Evolutionary conservation across 2,113 vertebrate species (phyloP).

Genomic region (Haemorhous mexicanus): DNA sequence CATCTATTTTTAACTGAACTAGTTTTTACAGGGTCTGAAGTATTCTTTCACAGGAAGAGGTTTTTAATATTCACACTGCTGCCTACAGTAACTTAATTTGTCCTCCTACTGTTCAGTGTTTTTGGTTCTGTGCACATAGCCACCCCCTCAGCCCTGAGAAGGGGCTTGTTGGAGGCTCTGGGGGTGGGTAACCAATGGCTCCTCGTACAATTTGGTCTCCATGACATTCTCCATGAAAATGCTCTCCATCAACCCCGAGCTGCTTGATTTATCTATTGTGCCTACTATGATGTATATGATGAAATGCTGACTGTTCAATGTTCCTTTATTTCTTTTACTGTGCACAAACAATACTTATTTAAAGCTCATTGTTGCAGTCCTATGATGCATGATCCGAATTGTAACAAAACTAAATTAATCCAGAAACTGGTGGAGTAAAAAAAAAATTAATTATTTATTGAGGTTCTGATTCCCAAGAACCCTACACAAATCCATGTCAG

Average conservation of each 20-base stretch:
- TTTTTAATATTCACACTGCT: constrained; percentile 64
- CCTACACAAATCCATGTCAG: background rate
- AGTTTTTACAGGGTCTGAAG: constrained; percentile 71
- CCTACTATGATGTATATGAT: constrained; percentile 68
- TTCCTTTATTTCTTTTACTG: constrained; percentile 68
- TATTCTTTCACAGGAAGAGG: constrained; percentile 67
- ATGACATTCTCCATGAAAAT: constrained; percentile 35
- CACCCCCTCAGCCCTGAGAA: background rate
- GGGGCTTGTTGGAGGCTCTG: constrained; percentile 5
- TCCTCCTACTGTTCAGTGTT: constrained; percentile 54
- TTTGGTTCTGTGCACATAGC: constrained; percentile 41
- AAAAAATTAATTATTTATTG: background rate
- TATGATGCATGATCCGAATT: constrained; percentile 59
- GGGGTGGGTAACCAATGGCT: constrained; percentile 33
- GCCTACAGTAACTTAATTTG: constrained; percentile 51
- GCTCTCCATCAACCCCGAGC: constrained; percentile 22
- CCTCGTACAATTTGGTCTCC: constrained; percentile 33
- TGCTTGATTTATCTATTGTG: constrained; percentile 71
- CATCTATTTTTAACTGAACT: constrained; percentile 71
- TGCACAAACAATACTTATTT: constrained; percentile 65
- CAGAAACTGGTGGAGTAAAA: constrained; percentile 55
- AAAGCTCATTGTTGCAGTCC: constrained; percentile 64
- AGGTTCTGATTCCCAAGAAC: constrained; percentile 45
- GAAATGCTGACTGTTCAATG: constrained; percentile 68
- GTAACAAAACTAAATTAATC: constrained; percentile 51